Conservation (phyloP, 2,888 invertebrate genomes). For the Ochropleura plecta region DNA sequence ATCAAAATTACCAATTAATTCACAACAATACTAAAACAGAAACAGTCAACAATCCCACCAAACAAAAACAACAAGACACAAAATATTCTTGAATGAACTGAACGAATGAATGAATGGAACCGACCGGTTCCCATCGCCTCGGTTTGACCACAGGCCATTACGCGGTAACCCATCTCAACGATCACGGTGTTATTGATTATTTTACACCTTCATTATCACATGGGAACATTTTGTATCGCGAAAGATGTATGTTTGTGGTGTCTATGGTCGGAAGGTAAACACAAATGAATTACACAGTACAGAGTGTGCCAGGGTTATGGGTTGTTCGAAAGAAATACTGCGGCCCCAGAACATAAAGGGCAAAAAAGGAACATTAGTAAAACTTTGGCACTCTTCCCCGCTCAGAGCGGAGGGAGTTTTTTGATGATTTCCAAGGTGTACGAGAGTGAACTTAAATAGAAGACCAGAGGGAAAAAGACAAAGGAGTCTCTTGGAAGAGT, state of each 20-base stretch:
- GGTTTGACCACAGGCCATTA: constrained; percentile 67
- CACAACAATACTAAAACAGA: background rate
- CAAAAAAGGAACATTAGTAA: too few species aligned
- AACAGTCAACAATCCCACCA: background rate
- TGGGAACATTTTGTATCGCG: constrained; percentile 60
- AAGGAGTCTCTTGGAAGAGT: too few species aligned
- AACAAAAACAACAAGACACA: constrained; percentile 27
- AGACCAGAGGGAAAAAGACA: too few species aligned
- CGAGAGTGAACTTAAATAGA: too few species aligned
- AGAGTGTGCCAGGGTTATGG: too few species aligned
- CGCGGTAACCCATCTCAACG: constrained; percentile 65
- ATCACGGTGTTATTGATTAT: constrained; percentile 58
- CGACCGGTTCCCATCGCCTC: constrained; percentile 59
- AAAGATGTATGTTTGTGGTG: constrained; percentile 11
- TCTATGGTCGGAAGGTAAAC: background rate
- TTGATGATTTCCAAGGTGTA: too few species aligned
- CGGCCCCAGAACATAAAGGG: too few species aligned
- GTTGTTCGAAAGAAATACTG: too few species aligned
- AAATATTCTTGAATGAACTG: constrained; percentile 53
- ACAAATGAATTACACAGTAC: too few species aligned
- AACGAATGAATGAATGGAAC: constrained; percentile 51
- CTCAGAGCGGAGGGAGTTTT: too few species aligned
- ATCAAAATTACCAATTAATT: background rate
- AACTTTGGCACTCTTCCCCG: too few species aligned
- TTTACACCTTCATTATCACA: constrained; percentile 54